Base-by-base conservation (phyloP, 1,140 invertebrate genomes). In the Drosophila virilis region DNA sequence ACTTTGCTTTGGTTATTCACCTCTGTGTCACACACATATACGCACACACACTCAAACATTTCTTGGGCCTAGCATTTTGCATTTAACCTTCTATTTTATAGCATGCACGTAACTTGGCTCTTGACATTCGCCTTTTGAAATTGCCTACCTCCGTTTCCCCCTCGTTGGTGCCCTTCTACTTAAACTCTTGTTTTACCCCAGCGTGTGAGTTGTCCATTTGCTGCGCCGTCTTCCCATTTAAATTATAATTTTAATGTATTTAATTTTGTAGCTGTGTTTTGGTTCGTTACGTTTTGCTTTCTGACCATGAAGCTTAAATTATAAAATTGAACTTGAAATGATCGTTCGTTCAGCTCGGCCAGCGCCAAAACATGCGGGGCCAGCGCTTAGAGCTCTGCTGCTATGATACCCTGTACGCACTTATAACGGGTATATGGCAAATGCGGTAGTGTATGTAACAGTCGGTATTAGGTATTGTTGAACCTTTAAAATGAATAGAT, bases 271-370 rank as follows among this genome's bases (percentile, higher is more conserved):
- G 38, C n/a, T 40, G 37, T 59, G 40, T 1, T 45, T 52, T 17
- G 59, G 32, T 66, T 59, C 32, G 45, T 60, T 76, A 58, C 35
- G 62, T 59, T 62, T 69, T 72, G 64, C 62, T 74, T 71, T 74
- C 54, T 76, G 84, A 74, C 80, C 84, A 80, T 89, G 84, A 78
- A 75, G 80, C 72, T 78, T 64, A 90, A 89, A 89, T 89, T 89
- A 89, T 89, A 80, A 88, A 89, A 89, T 90, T 89, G 84, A 89
- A 89, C 85, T 89, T 89, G 84, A 89, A 90, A 80, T 82, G 52
- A 50, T 10, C 55, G 55, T 59, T 37, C 33, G 43, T 46, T 50
- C 15, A 28, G 60, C 60, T 61, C 45, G 46, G 35, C 48, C 35
- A 46, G 9, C 28, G 57, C 57, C 32, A 73, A 80, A 52, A 69